These are phyloP conservation scores for Epirrhoe tristata DNA, from an alignment of 2,888 invertebrate genomes.

Conservation along the genomic window DNA sequence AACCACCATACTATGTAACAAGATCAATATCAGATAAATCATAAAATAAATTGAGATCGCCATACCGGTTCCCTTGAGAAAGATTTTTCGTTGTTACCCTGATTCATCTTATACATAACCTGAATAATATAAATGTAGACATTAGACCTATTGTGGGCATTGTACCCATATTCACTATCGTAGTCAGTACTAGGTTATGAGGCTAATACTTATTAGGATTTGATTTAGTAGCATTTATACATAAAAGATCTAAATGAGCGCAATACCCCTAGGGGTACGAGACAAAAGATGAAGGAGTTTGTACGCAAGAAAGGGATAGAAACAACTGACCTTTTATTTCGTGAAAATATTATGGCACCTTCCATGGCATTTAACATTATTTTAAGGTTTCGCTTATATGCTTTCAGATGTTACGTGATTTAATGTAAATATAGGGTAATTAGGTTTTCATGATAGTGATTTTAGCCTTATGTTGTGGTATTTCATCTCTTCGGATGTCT, in stretches of 20 bases:
- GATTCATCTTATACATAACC: conserved; percentile 38
- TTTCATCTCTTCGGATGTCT: too few species aligned
- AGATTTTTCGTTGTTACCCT: conserved; percentile 37
- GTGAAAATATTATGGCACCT: conserved; percentile 25
- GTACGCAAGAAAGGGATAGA: conserved; percentile 42
- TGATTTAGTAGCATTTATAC: conserved; percentile 10
- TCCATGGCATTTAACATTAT: not conserved
- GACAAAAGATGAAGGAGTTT: conserved; percentile 36
- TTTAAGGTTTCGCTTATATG: too few species aligned
- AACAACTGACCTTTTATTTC: conserved; percentile 45
- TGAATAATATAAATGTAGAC: conserved; percentile 12
- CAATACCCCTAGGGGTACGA: conserved; percentile 37
- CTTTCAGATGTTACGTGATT: too few species aligned
- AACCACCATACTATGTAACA: not conserved
- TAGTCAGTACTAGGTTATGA: not conserved
- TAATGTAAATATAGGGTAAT: too few species aligned
- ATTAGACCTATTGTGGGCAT: conserved; percentile 2
- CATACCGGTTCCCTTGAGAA: conserved; percentile 40
- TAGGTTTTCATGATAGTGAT: too few species aligned
- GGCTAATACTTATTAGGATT: not conserved
- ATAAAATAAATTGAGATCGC: conserved; percentile 39
- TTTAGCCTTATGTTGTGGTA: too few species aligned
- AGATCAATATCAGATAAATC: conserved; percentile 2
- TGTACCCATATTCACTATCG: not conserved
- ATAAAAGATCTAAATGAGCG: conserved; percentile 35